Evolutionary conservation across 2,888 invertebrate species (phyloP), one percentile per base, ranked within the genome.

Genomic region (Taphrorychus bicolor): DNA sequence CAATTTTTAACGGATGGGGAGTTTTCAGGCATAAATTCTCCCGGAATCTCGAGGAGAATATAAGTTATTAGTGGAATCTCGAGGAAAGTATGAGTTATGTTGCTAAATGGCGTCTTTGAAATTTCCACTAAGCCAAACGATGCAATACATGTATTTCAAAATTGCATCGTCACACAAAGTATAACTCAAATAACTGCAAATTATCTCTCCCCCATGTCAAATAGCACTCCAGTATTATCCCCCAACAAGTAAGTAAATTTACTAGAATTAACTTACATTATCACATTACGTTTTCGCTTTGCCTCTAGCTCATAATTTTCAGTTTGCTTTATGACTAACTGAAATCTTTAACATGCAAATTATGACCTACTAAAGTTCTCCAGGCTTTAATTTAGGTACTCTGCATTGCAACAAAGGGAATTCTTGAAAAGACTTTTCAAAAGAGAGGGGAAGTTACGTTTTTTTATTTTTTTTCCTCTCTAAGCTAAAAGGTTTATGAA

Each of bases 291-390:
- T 32, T 32, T 32, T 32, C 32, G 32, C 32, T 32, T 32, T 32
- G 32, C 32, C 32, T 32, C 32, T 11, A 32, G 32, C 32, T 32
- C 32, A 32, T 32, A 32, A 32, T 45, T 17, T 45, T 16, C 45
- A 14, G 45, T 45, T 45, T 17, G 45, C 16, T 45, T 45, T 45
- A 45, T 45, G 45, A 45, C 16, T 45, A 45, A 45, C 45, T 45
- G 17, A 45, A 45, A 18, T 21, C 51, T 22, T 51, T 51, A 51
- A 51, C 51, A 51, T 51, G 51, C 51, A 51, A 51, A 51, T 51
- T 51, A 51, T 51, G 51, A 51, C 51, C 51, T 51, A 51, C 19
- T 51, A 51, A 51, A 51, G 21, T 51, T 51, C 18, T 14, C 45
- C 45, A n/a, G 22, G 22, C 18, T 51, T 11, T 51, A 51, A 51